Conservation (phyloP, 2,113 vertebrate species). For the Artemisiospiza belli region DNA sequence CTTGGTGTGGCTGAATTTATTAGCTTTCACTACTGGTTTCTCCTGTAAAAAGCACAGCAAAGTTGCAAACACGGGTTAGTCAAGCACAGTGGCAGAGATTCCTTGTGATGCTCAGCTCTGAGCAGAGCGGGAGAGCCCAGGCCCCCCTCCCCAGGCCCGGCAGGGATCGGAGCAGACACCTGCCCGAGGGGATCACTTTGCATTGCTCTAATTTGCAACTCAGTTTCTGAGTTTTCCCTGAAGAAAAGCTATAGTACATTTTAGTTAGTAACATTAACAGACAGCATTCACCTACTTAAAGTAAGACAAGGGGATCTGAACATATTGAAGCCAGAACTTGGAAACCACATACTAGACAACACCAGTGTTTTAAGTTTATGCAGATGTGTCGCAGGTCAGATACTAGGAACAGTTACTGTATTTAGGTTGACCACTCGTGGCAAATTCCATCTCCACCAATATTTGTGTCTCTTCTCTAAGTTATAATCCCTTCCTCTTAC, state of each 20-base stretch:
- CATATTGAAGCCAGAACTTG: conserved; percentile 44
- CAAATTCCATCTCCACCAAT: not conserved
- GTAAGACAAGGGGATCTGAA: conserved; percentile 27
- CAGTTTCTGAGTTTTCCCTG: conserved; percentile 67
- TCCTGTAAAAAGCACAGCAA: conserved; percentile 34
- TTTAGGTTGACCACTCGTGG: not conserved
- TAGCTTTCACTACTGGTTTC: not conserved
- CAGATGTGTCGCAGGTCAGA: not conserved
- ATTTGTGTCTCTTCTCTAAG: not conserved
- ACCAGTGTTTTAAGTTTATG: not conserved
- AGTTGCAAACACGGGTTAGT: conserved; percentile 44
- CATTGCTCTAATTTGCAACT: conserved; percentile 52
- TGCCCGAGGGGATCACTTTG: conserved; percentile 35
- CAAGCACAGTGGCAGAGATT: conserved; percentile 59
- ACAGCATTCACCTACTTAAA: conserved; percentile 27
- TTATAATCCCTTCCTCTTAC: conserved; percentile 13
- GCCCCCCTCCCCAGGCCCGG: not conserved
- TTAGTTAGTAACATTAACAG: conserved; percentile 26
- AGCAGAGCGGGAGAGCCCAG: not conserved
- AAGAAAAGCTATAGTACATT: conserved; percentile 62
- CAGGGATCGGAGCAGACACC: not conserved
- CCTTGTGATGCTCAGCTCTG: not conserved
- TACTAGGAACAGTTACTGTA: not conserved
- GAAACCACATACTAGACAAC: not conserved
- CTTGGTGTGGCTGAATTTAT: not conserved